These are phyloP conservation scores for Teleogryllus oceanicus DNA, from an alignment of 2,888 invertebrate species.

Conservation along the genomic window DNA sequence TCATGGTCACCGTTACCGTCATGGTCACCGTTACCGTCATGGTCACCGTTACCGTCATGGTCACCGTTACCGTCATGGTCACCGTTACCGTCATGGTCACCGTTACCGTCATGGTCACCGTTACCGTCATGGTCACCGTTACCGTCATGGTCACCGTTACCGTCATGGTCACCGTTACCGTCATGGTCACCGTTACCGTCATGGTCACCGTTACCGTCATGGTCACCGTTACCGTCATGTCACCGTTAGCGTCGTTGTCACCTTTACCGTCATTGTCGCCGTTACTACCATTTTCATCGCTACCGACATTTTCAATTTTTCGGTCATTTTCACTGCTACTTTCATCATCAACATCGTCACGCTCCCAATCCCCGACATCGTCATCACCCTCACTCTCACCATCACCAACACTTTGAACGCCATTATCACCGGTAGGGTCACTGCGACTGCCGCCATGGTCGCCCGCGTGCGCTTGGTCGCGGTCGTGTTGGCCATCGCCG, in stretches of 20 bases:
- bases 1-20: too few relatives aligned
- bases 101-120: neutral
- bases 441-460: too few relatives aligned
- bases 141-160: neutral
- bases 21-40: neutral
- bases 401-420: too few relatives aligned
- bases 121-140: neutral
- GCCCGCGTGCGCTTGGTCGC: too few relatives aligned
- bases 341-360: too few relatives aligned
- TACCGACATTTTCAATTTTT: too few relatives aligned
- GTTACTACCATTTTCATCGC: too few relatives aligned
- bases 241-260: neutral
- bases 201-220: neutral
- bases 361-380: too few relatives aligned
- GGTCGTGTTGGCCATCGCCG: too few relatives aligned
- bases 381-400: too few relatives aligned
- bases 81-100: neutral
- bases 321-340: too few relatives aligned
- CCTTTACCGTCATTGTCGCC: neutral
- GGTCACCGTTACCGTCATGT: neutral
- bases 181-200: neutral
- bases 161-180: neutral
- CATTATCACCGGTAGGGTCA: too few relatives aligned
- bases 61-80: neutral
- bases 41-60: neutral